Evolutionary conservation across 1,140 invertebrate genomes (phyloP), one percentile per base, ranked within the genome.

Genomic region (Ceratoteleas bidentatus): DNA sequence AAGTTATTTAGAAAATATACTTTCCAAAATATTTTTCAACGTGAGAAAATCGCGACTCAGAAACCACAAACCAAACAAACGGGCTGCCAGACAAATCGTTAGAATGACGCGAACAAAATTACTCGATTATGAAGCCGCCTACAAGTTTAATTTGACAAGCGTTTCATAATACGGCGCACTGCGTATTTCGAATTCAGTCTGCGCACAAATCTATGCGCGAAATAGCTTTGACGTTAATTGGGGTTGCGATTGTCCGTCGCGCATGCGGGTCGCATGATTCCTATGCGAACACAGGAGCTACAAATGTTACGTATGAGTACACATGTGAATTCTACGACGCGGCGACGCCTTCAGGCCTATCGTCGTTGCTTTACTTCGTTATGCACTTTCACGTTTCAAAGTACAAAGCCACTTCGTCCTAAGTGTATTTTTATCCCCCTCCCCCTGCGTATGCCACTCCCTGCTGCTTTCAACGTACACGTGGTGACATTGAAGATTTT

Each of bases 201-300:
- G 47, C 24, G 34, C 49, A 52, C 56, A 47, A 73, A 73, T 58
- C 62, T 68, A 62, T 50, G 38, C 36, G 43, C 58, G 50, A 74
- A 81, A 70, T 64, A 70, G 77, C 70, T 72, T 81, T 74, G 77
- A 81, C 70, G 77, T 81, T 80, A 74, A 73, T 80, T 80, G 62
- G 69, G 50, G 64, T 68, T 73, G 49, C 40, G 64, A 62, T 62
- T 74, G 45, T 80, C 57, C 52, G 62, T 33, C 14, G 32, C 50
- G 24, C 16, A 60, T 74, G 64, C 77, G 57, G 69, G 64, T 74
- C 40, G 62, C 32, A 65, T 53, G 57, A 60, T 53, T 65, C 13
- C 45, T 50, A 3, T 61, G 61, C 36, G 69, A 68, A 38, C 56
- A 68, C 32, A 33, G 33, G 9, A 73, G 33, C 49, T 72, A 16